These are phyloP conservation scores for Pardosa pseudoannulata DNA, from an alignment of 2,888 invertebrate genomes.

Conservation along the genomic window DNA sequence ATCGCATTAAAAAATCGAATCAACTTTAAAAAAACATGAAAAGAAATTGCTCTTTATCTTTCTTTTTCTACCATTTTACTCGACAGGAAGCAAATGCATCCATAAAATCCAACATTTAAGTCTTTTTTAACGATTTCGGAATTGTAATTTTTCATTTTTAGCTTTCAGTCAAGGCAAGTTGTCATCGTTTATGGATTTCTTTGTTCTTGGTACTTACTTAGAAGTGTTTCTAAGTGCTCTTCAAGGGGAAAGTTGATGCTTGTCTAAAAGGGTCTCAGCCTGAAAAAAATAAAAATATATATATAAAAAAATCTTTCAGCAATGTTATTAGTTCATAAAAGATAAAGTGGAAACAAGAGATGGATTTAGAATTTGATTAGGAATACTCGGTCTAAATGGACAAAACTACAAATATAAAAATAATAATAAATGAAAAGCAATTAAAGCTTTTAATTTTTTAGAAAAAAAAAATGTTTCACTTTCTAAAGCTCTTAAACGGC, in stretches of 20 bases:
- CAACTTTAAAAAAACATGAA: neutral
- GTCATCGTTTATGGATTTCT: slow-evolving; percentile 9
- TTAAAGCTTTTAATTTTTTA: too few species aligned
- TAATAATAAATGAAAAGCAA: too few species aligned
- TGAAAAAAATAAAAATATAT: too few species aligned
- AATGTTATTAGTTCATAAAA: too few species aligned
- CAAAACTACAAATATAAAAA: too few species aligned
- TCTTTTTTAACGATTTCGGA: neutral
- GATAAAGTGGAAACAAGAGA: too few species aligned
- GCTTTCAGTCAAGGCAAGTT: neutral
- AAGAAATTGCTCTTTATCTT: neutral
- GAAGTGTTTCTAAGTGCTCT: slow-evolving; percentile 2
- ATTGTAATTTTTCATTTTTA: slow-evolving; percentile 7
- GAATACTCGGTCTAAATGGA: too few species aligned
- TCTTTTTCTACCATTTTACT: neutral
- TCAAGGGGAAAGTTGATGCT: neutral
- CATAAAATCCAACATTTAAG: neutral
- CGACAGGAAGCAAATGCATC: neutral
- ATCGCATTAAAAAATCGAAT: slow-evolving; percentile 9
- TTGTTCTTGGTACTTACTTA: neutral
- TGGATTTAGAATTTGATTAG: too few species aligned
- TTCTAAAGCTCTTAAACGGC: too few species aligned
- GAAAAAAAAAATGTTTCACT: too few species aligned
- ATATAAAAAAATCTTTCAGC: too few species aligned
- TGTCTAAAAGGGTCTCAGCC: too few species aligned